Conservation (phyloP, 2,888 invertebrate species). For the Anarsia innoxiella region DNA sequence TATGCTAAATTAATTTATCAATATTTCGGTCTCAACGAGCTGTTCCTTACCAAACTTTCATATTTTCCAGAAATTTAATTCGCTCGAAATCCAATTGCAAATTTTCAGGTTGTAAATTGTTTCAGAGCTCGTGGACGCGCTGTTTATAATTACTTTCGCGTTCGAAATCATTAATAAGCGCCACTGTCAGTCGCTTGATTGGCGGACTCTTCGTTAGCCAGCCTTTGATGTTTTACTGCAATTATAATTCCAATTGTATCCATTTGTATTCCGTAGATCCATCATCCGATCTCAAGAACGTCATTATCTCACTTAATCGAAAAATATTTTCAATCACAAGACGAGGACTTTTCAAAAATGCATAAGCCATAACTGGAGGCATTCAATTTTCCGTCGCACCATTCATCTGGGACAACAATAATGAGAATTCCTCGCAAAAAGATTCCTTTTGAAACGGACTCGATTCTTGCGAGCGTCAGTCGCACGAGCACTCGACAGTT, state of each 20-base stretch:
- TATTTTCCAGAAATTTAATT: conserved; percentile 6
- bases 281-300: background rate
- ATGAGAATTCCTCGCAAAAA: conserved; percentile 3
- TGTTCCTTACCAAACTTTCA: conserved; percentile 6
- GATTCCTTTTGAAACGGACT: conserved; percentile 5
- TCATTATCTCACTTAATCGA: conserved; percentile 1
- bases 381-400: conserved; percentile 6
- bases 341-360: conserved; percentile 2
- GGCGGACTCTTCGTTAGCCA: too few species aligned
- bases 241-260: background rate
- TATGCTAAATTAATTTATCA: conserved; percentile 10
- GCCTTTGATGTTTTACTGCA: too few species aligned
- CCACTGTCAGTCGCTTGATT: background rate
- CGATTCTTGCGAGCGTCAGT: conserved; percentile 2
- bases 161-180: conserved; percentile 3
- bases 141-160: conserved; percentile 6
- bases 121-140: background rate
- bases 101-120: conserved; percentile 5
- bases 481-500: background rate
- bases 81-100: conserved; percentile 2
- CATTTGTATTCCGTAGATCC: background rate
- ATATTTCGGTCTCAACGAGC: background rate
- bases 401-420: conserved; percentile 6
- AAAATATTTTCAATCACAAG: conserved; percentile 2
- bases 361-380: conserved; percentile 2